phyloP scores from a whole-genome alignment of 2,888 invertebrate species.

The Creontiades dilutus region DNA sequence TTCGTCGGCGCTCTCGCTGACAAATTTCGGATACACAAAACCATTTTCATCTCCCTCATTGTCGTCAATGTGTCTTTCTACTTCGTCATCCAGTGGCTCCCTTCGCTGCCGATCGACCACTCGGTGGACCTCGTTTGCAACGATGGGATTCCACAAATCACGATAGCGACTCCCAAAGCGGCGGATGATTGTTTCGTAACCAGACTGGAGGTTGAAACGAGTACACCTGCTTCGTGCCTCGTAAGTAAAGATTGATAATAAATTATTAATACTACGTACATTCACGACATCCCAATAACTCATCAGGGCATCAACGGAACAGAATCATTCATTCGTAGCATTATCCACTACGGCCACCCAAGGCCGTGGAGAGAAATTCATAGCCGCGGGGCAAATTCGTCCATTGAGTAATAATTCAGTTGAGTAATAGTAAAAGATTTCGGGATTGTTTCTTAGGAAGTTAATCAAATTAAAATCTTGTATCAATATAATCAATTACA shows the following conservation, averaged over 20 bases:
- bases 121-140: slow-evolving; percentile 16
- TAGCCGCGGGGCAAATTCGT: no score
- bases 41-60: slow-evolving; percentile 60
- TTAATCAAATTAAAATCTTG: no score
- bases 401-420: no score
- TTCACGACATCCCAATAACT: no score
- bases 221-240: not conserved
- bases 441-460: no score
- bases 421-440: no score
- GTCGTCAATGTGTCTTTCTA: slow-evolving; percentile 15
- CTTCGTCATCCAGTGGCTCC: slow-evolving; percentile 67
- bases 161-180: slow-evolving; percentile 13
- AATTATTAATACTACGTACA: no score
- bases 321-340: no score
- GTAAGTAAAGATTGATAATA: not conserved
- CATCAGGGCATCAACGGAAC: no score
- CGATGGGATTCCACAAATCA: not conserved
- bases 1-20: slow-evolving; percentile 72
- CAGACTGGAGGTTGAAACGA: not conserved
- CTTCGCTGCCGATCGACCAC: slow-evolving; percentile 60
- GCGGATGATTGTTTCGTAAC: slow-evolving; percentile 56
- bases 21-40: slow-evolving; percentile 77
- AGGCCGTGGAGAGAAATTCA: no score
- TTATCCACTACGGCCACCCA: no score
- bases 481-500: no score